Evolutionary conservation across 1,140 invertebrate genomes (phyloP).

Genomic region (Himalopsyche phryganea): DNA sequence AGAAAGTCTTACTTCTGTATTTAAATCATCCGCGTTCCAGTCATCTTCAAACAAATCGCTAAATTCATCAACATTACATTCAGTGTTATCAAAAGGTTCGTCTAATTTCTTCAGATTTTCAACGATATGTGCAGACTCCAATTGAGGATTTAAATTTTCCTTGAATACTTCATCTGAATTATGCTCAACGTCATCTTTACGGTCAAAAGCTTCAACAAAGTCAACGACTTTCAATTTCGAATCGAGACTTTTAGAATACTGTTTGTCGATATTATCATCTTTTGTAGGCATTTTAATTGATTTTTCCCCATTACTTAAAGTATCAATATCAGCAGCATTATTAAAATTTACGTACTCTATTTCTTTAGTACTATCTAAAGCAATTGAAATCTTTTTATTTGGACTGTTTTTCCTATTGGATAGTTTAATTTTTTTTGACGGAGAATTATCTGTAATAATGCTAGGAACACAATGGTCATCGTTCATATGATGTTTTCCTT

Average conservation of each 20-base stretch:
- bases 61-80: not conserved
- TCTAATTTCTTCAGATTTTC: no score
- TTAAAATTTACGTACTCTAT: not conserved
- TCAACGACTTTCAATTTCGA: no score
- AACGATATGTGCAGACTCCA: no score
- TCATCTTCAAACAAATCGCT: constrained; percentile 5
- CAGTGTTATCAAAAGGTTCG: not conserved
- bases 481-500: constrained; percentile 17
- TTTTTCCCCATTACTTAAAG: not conserved
- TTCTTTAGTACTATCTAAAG: not conserved
- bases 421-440: constrained; percentile 12
- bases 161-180: not conserved
- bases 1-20: not conserved
- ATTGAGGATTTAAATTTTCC: constrained; percentile 1
- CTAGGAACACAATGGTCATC: constrained; percentile 9
- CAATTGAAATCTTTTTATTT: not conserved
- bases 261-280: not conserved
- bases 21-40: not conserved
- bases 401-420: not conserved
- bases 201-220: no score
- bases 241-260: not conserved
- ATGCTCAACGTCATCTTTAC: not conserved
- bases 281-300: not conserved
- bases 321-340: not conserved
- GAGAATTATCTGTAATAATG: not conserved